Percentiles rank a stretch among this genome's conserved stretches.
phyloP scores from a whole-genome alignment of 2,113 vertebrate species.

The Toxotes jaculatrix region DNA sequence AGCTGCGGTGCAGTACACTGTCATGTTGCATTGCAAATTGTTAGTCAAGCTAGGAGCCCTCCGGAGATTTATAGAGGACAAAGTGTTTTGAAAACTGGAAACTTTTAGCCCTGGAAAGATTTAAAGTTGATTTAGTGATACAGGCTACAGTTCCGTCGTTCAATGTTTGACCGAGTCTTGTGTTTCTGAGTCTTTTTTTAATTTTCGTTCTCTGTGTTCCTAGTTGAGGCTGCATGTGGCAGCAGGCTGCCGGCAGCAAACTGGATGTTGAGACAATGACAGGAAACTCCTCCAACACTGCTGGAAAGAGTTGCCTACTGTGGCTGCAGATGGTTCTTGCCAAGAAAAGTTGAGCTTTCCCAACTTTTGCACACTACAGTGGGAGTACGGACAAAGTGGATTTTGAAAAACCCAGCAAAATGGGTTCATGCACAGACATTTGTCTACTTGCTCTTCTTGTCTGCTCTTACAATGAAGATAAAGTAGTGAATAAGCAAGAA shows the following conservation, averaged over 20 bases:
- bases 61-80: not conserved
- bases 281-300: conserved; percentile 16
- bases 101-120: conserved; percentile 21
- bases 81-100: conserved; percentile 30
- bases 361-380: conserved; percentile 8
- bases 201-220: not conserved
- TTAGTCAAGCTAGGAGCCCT: conserved; percentile 13
- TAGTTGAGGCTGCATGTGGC: conserved; percentile 17
- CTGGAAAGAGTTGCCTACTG: conserved; percentile 17
- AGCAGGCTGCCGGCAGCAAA: not conserved
- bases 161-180: not conserved
- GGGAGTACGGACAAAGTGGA: conserved; percentile 6
- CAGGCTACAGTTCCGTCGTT: not conserved
- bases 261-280: conserved; percentile 20
- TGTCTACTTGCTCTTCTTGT: conserved; percentile 24
- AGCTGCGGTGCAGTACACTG: not conserved
- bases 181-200: conserved; percentile 4
- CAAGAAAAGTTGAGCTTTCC: conserved; percentile 23
- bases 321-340: conserved; percentile 19
- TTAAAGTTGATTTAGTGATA: conserved; percentile 17
- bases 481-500: conserved; percentile 5
- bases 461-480: conserved; percentile 30
- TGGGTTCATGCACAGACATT: not conserved
- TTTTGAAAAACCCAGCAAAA: conserved; percentile 4
- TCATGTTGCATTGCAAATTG: conserved; percentile 39